Conservation (phyloP, 2,888 invertebrate genomes). For the Formica aserva region DNA sequence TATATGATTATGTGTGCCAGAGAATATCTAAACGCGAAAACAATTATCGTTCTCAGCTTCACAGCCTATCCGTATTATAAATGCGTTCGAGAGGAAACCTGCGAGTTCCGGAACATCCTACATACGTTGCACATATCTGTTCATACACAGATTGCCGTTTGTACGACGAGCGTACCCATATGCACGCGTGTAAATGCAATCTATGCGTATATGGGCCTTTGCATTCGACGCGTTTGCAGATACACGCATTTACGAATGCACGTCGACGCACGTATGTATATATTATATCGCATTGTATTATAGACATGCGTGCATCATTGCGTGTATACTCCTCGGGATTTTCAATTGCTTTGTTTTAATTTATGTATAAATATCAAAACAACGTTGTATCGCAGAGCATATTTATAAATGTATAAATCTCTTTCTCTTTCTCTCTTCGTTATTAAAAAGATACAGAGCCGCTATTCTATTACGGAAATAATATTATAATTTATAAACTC, state of each 20-base stretch:
- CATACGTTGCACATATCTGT: conserved; percentile 4
- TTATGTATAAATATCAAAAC: conserved; percentile 13
- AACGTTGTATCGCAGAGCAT: neutral
- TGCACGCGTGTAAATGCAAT: conserved; percentile 24
- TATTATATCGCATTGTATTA: conserved; percentile 37
- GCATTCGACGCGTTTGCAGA: conserved; percentile 16
- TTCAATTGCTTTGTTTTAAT: conserved; percentile 31
- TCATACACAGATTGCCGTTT: conserved; percentile 16
- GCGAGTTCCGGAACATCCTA: neutral
- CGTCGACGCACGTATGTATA: conserved; percentile 28
- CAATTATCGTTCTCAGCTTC: neutral
- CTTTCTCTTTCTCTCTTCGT: neutral
- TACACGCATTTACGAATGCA: conserved; percentile 30
- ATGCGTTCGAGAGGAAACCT: neutral
- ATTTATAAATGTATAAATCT: neutral
- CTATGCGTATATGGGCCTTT: conserved; percentile 19
- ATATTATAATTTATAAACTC: neutral
- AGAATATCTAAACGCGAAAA: neutral
- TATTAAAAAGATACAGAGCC: neutral
- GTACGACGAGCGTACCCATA: neutral
- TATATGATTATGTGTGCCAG: too few relatives aligned
- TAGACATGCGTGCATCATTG: neutral
- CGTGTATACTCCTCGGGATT: conserved; percentile 11
- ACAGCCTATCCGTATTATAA: neutral
- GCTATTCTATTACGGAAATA: neutral